Evolutionary conservation across 2,888 invertebrate genomes (phyloP).

Genomic region (Spialia ferax): DNA sequence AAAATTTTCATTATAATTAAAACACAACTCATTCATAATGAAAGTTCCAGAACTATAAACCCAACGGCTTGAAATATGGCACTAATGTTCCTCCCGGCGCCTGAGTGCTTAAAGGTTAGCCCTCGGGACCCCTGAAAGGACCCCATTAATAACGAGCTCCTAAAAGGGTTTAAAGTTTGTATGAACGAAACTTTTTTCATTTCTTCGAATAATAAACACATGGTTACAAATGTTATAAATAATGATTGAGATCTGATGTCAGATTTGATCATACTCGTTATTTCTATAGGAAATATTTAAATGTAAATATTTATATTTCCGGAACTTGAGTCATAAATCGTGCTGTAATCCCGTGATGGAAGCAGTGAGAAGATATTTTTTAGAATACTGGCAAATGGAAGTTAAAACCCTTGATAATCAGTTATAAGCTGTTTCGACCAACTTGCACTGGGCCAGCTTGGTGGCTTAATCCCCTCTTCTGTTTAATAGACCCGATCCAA

Average conservation of each 20-base stretch:
- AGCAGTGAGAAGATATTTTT: background rate
- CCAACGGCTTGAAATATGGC: background rate
- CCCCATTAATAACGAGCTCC: conserved; percentile 3
- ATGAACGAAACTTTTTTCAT: background rate
- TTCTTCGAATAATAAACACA: too few relatives aligned
- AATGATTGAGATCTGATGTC: too few relatives aligned
- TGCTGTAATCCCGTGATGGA: background rate
- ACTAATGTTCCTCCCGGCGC: background rate
- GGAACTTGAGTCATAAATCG: background rate
- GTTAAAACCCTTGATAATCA: too few relatives aligned
- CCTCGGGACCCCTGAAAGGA: background rate
- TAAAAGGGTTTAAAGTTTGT: conserved; percentile 6
- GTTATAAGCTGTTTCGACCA: too few relatives aligned
- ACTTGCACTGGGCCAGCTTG: too few relatives aligned
- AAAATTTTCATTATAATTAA: background rate
- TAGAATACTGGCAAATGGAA: too few relatives aligned
- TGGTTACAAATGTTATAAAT: too few relatives aligned
- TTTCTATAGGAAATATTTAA: too few relatives aligned
- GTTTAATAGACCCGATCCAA: too few relatives aligned
- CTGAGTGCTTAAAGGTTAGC: conserved; percentile 2
- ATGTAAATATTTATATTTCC: too few relatives aligned
- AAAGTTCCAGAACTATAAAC: background rate
- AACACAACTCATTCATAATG: background rate
- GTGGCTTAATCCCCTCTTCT: too few relatives aligned
- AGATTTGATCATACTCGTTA: too few relatives aligned